Evolutionary conservation across 2,888 invertebrate genomes (phyloP).

Genomic region (Pyrgus malvae): DNA sequence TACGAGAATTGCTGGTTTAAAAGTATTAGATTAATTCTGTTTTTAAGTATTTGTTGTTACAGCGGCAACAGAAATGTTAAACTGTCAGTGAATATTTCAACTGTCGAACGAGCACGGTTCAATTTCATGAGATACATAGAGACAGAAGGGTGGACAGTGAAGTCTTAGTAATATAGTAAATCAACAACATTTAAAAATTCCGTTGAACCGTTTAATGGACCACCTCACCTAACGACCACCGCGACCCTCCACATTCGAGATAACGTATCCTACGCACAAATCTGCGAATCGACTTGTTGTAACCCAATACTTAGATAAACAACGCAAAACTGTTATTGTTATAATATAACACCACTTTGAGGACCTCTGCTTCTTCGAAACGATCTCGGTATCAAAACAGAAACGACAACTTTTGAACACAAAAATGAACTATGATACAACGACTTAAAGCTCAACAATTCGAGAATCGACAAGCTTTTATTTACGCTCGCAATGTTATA

Average conservation of each 20-base stretch:
- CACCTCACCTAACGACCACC: conserved; percentile 11
- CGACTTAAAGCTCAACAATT: conserved; percentile 7
- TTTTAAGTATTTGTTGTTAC: too few relatives aligned
- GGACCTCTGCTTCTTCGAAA: conserved; percentile 62
- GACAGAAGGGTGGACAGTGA: too few relatives aligned
- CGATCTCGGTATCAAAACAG: conserved; percentile 57
- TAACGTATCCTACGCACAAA: conserved; percentile 60
- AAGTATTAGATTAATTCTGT: too few relatives aligned
- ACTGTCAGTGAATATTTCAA: too few relatives aligned
- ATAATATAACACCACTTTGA: conserved; percentile 46
- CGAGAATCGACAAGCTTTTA: conserved; percentile 10
- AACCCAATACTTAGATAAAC: conserved; percentile 63
- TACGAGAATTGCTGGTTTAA: too few relatives aligned
- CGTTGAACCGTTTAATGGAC: conserved; percentile 2
- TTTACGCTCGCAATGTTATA: not conserved
- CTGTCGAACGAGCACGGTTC: too few relatives aligned
- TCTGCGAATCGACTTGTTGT: conserved; percentile 62
- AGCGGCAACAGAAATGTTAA: too few relatives aligned
- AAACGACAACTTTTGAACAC: conserved; percentile 34
- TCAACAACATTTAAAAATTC: not conserved
- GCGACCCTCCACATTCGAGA: conserved; percentile 18
- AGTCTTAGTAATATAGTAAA: too few relatives aligned
- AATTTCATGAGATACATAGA: too few relatives aligned
- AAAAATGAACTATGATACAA: not conserved
- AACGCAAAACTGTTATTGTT: conserved; percentile 67